Evolutionary conservation across 30 jellyfish, hydroid and myxozoan species (phyloP), one percentile per base, ranked within the genome.

Genomic region (Clytia hemisphaerica): DNA sequence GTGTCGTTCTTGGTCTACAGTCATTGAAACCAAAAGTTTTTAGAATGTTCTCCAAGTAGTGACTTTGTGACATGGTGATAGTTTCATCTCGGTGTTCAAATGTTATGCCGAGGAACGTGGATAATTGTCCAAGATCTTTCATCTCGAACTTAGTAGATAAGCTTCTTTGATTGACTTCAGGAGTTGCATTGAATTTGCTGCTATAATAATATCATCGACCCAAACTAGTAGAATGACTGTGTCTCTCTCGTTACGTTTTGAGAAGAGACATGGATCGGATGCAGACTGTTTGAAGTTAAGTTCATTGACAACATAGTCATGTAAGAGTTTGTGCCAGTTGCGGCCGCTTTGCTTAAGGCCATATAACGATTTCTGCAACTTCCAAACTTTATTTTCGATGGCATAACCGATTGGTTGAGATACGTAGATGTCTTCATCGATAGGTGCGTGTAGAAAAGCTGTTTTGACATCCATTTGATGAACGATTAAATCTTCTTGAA

Each of bases 1-100:
- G 85, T 37, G 77, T 73, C 28, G 67, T 32, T n/a, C 53, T 22
- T 4, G 85, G 78, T 27, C 38, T 73, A 25, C 78, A 73, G 3
- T 73, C n/a, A 2, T 36, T 66, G 12, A 55, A 4, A 4, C 78
- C 50, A 32, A 53, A 58, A 5, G 19, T 57, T 57, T 34, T 63
- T 5, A 73, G 65, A 4, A 73, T 15, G 1, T 55, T 27, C 16
- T 29, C 9, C 2, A 73, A 67, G 53, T 30, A 73, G 10, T 21
- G n/a, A 22, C 4, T 2, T 30, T 73, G 66, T 7, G 78, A 25
- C 14, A 29, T 19, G 19, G 16, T 21, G 25, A 12, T 61, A 48
- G 36, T 48, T 24, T n/a, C 29, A 64, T 15, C 4, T 28, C 22
- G 35, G 44, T 28, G 14, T 26, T 49, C 33, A 35, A 72, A 16